A percentile compares a stretch with the other conserved stretches of the same genome.
Conservation (phyloP, 2,888 invertebrate genomes). For the Cheilosia soror region DNA sequence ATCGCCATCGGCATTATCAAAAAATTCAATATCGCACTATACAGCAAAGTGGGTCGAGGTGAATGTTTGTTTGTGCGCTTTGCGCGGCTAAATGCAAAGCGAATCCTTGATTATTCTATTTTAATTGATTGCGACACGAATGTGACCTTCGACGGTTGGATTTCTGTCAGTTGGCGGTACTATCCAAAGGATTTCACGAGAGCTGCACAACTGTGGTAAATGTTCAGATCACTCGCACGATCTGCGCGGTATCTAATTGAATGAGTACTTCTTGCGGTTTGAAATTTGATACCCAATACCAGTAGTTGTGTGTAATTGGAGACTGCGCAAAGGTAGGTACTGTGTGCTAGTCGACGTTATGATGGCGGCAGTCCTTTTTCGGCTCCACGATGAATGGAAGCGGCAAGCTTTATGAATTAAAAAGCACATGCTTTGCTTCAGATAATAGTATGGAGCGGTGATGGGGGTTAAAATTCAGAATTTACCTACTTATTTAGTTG, state of each 20-base stretch:
- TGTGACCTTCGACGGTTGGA: slow-evolving; percentile 75
- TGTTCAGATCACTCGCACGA: slow-evolving; percentile 8
- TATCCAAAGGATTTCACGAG: slow-evolving; percentile 60
- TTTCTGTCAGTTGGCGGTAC: slow-evolving; percentile 55
- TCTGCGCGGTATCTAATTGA: slow-evolving; percentile 6
- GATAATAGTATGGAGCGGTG: background rate
- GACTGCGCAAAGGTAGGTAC: slow-evolving; percentile 24
- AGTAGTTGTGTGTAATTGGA: slow-evolving; percentile 51
- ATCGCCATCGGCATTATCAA: slow-evolving; percentile 2
- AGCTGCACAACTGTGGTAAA: slow-evolving; percentile 9
- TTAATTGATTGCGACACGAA: slow-evolving; percentile 77
- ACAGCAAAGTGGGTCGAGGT: slow-evolving; percentile 44
- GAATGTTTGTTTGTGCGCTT: slow-evolving; percentile 29
- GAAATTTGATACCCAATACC: slow-evolving; percentile 40
- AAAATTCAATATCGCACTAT: slow-evolving; percentile 10
- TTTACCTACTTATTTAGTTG: background rate
- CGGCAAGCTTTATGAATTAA: slow-evolving; percentile 77
- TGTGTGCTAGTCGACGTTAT: slow-evolving; percentile 29
- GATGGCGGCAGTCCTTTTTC: slow-evolving; percentile 64
- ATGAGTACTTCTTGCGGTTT: background rate
- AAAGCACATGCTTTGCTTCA: slow-evolving; percentile 73
- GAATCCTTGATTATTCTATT: slow-evolving; percentile 57
- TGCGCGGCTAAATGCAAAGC: slow-evolving; percentile 69
- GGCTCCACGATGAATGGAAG: slow-evolving; percentile 54
- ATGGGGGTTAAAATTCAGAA: background rate